Evolutionary conservation across 2,113 vertebrate species (phyloP).

Genomic region (Ceuthmochares aereus): DNA sequence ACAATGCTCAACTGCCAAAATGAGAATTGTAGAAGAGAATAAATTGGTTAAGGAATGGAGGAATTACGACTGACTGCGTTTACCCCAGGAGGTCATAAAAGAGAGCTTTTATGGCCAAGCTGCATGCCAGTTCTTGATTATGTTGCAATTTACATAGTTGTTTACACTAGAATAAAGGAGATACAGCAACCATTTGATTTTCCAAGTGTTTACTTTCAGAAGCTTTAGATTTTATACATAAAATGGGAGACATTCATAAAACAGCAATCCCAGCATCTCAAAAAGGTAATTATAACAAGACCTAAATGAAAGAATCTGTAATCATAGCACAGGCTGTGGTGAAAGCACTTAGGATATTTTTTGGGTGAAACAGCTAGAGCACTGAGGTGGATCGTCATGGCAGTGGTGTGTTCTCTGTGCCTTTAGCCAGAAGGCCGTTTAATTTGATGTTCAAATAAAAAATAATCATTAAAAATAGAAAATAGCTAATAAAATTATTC

Average conservation of each 20-base stretch:
- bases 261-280: not conserved
- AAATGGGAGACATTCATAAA: not conserved
- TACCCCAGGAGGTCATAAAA: not conserved
- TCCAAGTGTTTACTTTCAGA: not conserved
- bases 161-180: not conserved
- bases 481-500: not conserved
- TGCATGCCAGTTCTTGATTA: not conserved
- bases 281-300: not conserved
- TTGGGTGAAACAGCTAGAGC: not conserved
- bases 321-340: not conserved
- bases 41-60: not conserved
- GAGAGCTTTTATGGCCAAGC: not conserved
- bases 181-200: not conserved
- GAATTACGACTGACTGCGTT: not conserved
- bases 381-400: accelerated
- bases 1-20: not conserved
- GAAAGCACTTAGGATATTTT: not conserved
- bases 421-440: not conserved
- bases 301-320: not conserved
- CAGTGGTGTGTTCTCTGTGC: not conserved
- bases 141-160: not conserved
- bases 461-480: not conserved
- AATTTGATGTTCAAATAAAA: not conserved
- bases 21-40: not conserved
- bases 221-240: not conserved